Base-by-base conservation (phyloP, 2,888 invertebrate species). In the Venusia cambrica region DNA sequence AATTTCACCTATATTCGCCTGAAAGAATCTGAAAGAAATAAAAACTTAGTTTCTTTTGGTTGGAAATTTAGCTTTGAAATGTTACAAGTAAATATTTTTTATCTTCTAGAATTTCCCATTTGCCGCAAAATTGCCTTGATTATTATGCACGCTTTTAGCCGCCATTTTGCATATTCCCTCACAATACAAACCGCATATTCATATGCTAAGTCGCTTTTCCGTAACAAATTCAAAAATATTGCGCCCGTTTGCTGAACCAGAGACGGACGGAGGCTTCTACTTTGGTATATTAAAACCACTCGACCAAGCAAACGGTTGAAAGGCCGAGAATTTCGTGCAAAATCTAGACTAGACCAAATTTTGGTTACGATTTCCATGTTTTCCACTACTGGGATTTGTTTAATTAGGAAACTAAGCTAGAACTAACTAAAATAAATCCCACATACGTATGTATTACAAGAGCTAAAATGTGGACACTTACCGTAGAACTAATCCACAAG, bases 241-340 rank as follows among this genome's bases (percentile, higher is more conserved):
- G 51, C 59, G 22, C 40, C 24, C 24, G 45, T 42, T 45, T 40
- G 28, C 37, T 22, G 28, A 25, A 39, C 31, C 47, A 14, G 32
- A 22, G 27, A 45, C 42, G 39, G 44, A 35, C 36, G 45, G 45
- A 48, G 42, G 50, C 38, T 56, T 55, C 54, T 59, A 60, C 62
- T 66, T 63, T 56, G 57, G 51, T 60, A 64, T 73, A 71, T 74
- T 73, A 65, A 70, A 73, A 62, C 59, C 62, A 58, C 55, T 57
- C 58, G 48, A 42, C 55, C 57, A 48, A 47, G 49, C 45, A 52
- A 54, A 47, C 48, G 48, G 46, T 32, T 38, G 35, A 54, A 54
- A 54, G 45, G 35, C 51, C 40, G 26, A 37, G 31, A 20, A 24
- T 24, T 33, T 1, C 4, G 9, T 14, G 17, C 24, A 26, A 27